These are phyloP conservation scores for Augochlora pura DNA, from an alignment of 1,140 invertebrate genomes.

Conservation along the genomic window DNA sequence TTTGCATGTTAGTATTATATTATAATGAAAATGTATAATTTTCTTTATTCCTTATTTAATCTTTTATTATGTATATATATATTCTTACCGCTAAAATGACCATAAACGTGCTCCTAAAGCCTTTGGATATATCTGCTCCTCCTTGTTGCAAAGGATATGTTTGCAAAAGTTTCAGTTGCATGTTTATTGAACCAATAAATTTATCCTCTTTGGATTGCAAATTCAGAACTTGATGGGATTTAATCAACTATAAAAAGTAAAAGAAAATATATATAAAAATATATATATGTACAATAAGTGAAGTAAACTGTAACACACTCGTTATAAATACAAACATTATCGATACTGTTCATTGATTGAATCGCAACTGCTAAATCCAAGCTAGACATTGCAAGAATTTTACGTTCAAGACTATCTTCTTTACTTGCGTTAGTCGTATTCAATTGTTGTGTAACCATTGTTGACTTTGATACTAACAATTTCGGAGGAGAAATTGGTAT, in stretches of 20 bases:
- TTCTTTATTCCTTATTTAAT: background rate
- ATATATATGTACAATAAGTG: background rate
- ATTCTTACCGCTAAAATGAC: constrained; percentile 84
- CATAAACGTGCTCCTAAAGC: constrained; percentile 82
- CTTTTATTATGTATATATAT: background rate
- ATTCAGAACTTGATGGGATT: constrained; percentile 76
- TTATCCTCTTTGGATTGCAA: constrained; percentile 86
- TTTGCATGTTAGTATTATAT: too few relatives aligned
- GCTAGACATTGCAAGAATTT: constrained; percentile 86
- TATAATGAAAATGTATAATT: background rate
- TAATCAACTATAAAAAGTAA: constrained; percentile 69
- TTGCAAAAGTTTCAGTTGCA: constrained; percentile 85
- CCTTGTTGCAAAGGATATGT: constrained; percentile 75
- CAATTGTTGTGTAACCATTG: constrained; percentile 37
- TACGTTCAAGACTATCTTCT: constrained; percentile 81
- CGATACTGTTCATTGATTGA: constrained; percentile 85
- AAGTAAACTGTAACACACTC: constrained; percentile 14
- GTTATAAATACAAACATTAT: constrained; percentile 70
- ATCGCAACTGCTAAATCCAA: constrained; percentile 84
- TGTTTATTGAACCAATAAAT: constrained; percentile 85
- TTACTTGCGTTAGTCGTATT: constrained; percentile 65
- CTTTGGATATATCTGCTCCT: constrained; percentile 78
- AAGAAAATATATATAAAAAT: constrained; percentile 9
- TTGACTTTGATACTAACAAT: constrained; percentile 72
- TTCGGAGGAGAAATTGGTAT: constrained; percentile 80